Base-by-base conservation (phyloP, 2,113 vertebrate species). In the Piaya cayana region DNA sequence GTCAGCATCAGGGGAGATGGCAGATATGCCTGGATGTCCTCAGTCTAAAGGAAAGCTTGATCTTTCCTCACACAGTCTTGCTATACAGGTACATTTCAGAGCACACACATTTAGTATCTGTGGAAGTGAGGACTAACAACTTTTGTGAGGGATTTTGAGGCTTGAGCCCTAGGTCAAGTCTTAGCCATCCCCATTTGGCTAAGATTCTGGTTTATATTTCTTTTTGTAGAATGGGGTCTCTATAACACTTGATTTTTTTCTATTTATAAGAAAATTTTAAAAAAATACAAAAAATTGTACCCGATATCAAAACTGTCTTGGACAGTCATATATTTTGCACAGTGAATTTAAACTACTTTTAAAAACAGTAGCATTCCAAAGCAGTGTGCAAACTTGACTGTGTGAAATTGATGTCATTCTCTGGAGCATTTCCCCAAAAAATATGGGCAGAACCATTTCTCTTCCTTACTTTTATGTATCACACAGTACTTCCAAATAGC, bases 21-120 rank as follows among this genome's bases (percentile, higher is more conserved):
- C 23, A 34, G 45, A 17, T 77, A 59, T 29, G 37, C 23, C 45
- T 11, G 34, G 15, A 30, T 55, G 82, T 37, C 16, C 20, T 43
- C 34, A 60, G 43, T 22, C 37, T 75, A 11, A 63, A 36, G 43
- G 45, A 27, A 69, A 12, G 12, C 7, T 3, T 15, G 10, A 29
- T 5, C 20, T 16, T 74, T 69, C 32, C 29, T 37, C 25, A 10
- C 27, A 4, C 5, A 34, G 36, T 7, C 11, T 53, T 53, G 21
- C 22, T 50, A 7, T 59, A 6, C 22, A 7, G 30, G 22, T 16
- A 50, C 17, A 21, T 55, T n/a, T 42, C 58, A 16, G 34, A 13
- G 22, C 5, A 4, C 4, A 21, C 1, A 0, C 18, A 6, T 23
- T 15, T 27, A 49, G 18, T 27, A 19, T 9, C 30, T 11, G 11